Conservation (phyloP, 2,113 vertebrate genomes). For the Ariopsis seemanni region DNA sequence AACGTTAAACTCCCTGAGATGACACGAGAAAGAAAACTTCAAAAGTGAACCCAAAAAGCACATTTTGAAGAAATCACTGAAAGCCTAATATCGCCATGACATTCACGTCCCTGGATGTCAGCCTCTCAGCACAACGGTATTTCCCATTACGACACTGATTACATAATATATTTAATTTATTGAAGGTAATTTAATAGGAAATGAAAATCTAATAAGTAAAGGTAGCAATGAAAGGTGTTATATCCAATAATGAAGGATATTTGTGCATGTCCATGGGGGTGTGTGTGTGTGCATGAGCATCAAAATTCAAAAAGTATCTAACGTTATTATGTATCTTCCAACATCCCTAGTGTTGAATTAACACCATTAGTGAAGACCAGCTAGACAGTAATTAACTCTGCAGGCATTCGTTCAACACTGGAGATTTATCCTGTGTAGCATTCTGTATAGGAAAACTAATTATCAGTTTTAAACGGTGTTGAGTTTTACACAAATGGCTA, state of each 20-base stretch:
- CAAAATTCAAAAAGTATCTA: neutral
- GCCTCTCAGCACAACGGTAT: neutral
- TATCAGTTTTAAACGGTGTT: conserved; percentile 26
- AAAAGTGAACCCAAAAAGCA: too few species aligned
- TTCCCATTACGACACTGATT: neutral
- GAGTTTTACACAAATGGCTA: conserved; percentile 6
- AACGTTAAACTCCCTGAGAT: neutral
- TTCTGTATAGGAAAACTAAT: conserved; percentile 6
- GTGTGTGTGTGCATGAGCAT: neutral
- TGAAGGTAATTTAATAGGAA: neutral
- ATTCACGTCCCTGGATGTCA: too few species aligned
- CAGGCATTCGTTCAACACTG: conserved; percentile 4
- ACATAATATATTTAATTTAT: neutral
- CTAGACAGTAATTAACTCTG: conserved; percentile 15
- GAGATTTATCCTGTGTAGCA: conserved; percentile 25
- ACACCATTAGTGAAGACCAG: neutral
- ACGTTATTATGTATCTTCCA: conserved; percentile 3
- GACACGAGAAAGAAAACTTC: neutral
- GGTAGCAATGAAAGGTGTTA: neutral
- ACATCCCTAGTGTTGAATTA: neutral
- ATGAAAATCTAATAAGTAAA: neutral
- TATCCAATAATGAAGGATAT: neutral
- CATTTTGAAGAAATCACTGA: too few species aligned
- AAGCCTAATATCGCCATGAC: too few species aligned
- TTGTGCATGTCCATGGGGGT: neutral